Evolutionary conservation across 2,113 vertebrate genomes (phyloP), one percentile per base, ranked within the genome.

Genomic region (Saimiri boliviensis): DNA sequence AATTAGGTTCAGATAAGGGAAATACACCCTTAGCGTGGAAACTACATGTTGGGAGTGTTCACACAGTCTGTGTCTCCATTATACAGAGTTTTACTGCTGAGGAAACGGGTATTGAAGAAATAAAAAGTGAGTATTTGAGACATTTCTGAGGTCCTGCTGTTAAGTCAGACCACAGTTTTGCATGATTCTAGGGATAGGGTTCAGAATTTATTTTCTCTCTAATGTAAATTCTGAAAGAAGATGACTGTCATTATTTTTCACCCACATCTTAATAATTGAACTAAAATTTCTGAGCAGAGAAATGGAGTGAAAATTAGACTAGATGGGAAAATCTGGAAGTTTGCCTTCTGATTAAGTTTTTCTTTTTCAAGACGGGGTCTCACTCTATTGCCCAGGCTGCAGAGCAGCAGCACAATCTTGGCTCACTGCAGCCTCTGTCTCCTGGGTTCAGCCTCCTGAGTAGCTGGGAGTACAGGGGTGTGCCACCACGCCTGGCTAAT

Each of bases 291-390:
- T 85, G 60, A 76, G 63, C 42, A 90, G 76, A 92, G 27, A 85
- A 95, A 94, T 68, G 89, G 47, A 96, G 2, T 88, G 27, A n/a
- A 80, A 86, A 81, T 96, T 60, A 87, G 25, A 95, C 68, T 86
- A 80, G 23, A 40, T 81, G 68, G 60, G 58, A 91, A 45, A 76
- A 93, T 80, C 63, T 92, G 94, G 58, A 86, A 32, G 23, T 81
- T 88, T 94, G 60, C 47, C 12, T 63, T 94, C 16, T 88, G 35
- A 89, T 93, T 63, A 63, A 63, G 60, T 63, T 63, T 30, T 63
- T 63, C 27, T 63, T 30, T 30, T 25, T 60, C 10, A 14, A 8
- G 32, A 35, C 0, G 2, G 10, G 14, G 6, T 35, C 32, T 68
- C 32, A 17, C 63, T 16, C 13, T 66, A 6, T 68, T 2, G 32